A percentile compares a stretch with the other conserved stretches of the same genome.
phyloP scores from a whole-genome alignment of 2,888 invertebrate species.

The Cetonia aurata region DNA sequence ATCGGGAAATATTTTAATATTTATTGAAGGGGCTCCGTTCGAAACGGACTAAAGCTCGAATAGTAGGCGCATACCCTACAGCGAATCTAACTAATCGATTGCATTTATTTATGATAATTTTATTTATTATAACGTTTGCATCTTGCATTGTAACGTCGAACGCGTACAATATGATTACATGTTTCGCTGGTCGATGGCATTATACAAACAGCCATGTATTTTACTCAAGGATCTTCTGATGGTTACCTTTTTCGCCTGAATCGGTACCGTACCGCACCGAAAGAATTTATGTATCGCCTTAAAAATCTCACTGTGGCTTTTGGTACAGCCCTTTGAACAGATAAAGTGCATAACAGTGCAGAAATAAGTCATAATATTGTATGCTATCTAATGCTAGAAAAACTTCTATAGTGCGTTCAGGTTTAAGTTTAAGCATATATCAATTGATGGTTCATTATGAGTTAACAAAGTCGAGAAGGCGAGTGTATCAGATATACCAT shows the following conservation, averaged over 20 bases:
- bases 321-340: too few species aligned
- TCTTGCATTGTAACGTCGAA: slow-evolving; percentile 25
- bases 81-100: slow-evolving; percentile 25
- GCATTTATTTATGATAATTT: slow-evolving; percentile 33
- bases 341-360: too few species aligned
- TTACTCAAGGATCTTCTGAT: slow-evolving; percentile 1
- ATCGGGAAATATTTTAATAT: slow-evolving; percentile 39
- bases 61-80: slow-evolving; percentile 27
- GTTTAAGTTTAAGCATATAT: too few species aligned
- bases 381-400: too few species aligned
- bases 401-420: too few species aligned
- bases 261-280: background rate
- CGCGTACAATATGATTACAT: slow-evolving; percentile 31
- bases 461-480: too few species aligned
- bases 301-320: background rate
- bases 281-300: background rate
- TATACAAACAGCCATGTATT: background rate
- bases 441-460: too few species aligned
- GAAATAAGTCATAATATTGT: too few species aligned
- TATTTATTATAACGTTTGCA: slow-evolving; percentile 33
- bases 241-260: slow-evolving; percentile 12
- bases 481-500: too few species aligned
- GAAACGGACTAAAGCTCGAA: slow-evolving; percentile 13
- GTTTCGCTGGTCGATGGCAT: slow-evolving; percentile 10
- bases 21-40: slow-evolving; percentile 29